Evolutionary conservation across 35 echinoderm and acorn worm genomes (phyloP).

Genomic region (Holothuria glaberrima): DNA sequence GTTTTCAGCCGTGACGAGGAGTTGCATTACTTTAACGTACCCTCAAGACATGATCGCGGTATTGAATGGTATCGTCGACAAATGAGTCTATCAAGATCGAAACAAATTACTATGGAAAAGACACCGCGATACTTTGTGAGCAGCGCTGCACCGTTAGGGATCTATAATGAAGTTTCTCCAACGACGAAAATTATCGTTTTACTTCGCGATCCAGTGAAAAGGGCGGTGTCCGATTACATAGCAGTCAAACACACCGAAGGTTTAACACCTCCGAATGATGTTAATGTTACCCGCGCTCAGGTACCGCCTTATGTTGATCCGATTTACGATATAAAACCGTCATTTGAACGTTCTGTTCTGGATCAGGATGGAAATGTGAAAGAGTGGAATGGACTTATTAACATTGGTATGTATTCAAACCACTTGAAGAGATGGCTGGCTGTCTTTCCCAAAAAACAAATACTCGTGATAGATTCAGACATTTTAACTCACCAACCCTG

Average conservation of each 20-base stretch:
- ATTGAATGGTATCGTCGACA: constrained; percentile 65
- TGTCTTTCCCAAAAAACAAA: constrained; percentile 62
- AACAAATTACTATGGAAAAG: constrained; percentile 77
- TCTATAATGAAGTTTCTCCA: constrained; percentile 48
- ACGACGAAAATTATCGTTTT: constrained; percentile 66
- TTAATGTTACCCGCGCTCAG: not conserved
- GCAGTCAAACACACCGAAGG: constrained; percentile 27
- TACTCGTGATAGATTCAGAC: constrained; percentile 62
- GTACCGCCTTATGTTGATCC: constrained; percentile 52
- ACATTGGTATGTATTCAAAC: constrained; percentile 72
- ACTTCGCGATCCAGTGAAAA: constrained; percentile 69
- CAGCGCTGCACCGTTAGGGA: constrained; percentile 35
- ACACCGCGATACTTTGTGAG: constrained; percentile 73
- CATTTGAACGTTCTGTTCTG: constrained; percentile 70
- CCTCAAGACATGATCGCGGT: constrained; percentile 40
- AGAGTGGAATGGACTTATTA: constrained; percentile 57
- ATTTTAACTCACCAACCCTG: constrained; percentile 47
- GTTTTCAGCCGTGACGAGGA: constrained; percentile 19
- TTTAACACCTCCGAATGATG: not conserved
- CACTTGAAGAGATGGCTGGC: constrained; percentile 71
- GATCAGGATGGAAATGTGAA: constrained; percentile 57
- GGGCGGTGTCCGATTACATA: constrained; percentile 67
- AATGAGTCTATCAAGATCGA: constrained; percentile 34
- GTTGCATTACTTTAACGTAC: constrained; percentile 66
- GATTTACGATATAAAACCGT: constrained; percentile 48